Percentiles rank a stretch among this genome's conserved stretches.
These are phyloP conservation scores for Meteorus colon DNA, from an alignment of 2,888 invertebrate genomes.

Conservation along the genomic window DNA sequence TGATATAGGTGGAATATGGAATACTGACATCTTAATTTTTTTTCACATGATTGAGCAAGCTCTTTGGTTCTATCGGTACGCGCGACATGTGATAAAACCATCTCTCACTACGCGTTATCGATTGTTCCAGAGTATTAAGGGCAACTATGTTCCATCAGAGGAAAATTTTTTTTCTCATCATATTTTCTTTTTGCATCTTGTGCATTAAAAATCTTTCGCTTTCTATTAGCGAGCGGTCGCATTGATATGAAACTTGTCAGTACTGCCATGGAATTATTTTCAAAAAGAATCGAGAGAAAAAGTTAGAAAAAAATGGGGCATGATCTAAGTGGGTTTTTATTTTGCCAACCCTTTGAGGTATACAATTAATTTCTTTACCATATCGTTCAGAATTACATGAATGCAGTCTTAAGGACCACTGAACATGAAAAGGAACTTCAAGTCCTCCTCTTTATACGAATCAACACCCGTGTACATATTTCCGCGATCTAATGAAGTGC, in stretches of 20 bases:
- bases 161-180: not conserved
- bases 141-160: not conserved
- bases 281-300: not conserved
- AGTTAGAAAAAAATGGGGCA: not conserved
- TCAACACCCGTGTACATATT: too few relatives aligned
- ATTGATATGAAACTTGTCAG: constrained; percentile 19
- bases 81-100: constrained; percentile 40
- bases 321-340: not conserved
- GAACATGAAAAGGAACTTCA: too few relatives aligned
- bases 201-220: not conserved
- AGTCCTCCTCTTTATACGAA: too few relatives aligned
- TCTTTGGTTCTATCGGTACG: constrained; percentile 67
- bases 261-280: not conserved
- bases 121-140: constrained; percentile 13
- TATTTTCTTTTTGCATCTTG: constrained; percentile 1
- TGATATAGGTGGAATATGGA: constrained; percentile 28
- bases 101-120: constrained; percentile 15
- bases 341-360: not conserved
- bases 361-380: too few relatives aligned
- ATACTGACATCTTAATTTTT: constrained; percentile 24
- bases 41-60: constrained; percentile 55
- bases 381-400: too few relatives aligned
- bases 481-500: too few relatives aligned
- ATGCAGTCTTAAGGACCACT: too few relatives aligned
- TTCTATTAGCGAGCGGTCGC: not conserved